Evolutionary conservation across 2,888 invertebrate species (phyloP).

Genomic region (Hyalella azteca): DNA sequence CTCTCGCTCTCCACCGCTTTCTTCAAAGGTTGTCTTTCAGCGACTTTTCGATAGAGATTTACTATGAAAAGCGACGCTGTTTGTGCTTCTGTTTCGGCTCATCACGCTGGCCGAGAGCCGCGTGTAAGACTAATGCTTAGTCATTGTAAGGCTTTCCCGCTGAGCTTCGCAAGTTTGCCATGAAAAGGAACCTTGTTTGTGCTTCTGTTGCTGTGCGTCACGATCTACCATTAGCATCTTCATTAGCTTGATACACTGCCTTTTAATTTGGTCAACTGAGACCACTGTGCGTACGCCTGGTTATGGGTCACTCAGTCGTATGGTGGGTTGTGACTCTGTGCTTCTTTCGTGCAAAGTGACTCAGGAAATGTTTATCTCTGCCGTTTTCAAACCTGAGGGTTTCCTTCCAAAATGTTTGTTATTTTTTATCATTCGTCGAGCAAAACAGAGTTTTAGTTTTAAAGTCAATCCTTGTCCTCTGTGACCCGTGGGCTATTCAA

Average conservation of each 20-base stretch:
- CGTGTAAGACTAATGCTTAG: slow-evolving; percentile 17
- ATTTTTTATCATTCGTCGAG: too few species aligned
- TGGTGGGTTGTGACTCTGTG: too few species aligned
- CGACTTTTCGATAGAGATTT: slow-evolving; percentile 15
- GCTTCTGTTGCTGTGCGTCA: slow-evolving; percentile 13
- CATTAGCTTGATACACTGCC: slow-evolving; percentile 28
- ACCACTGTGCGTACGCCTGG: not conserved
- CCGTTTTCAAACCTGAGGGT: too few species aligned
- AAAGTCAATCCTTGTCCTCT: too few species aligned
- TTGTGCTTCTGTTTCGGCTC: slow-evolving; percentile 33
- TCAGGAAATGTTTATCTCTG: too few species aligned
- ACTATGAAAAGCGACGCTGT: slow-evolving; percentile 15
- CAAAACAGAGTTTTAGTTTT: too few species aligned
- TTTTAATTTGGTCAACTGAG: slow-evolving; percentile 1
- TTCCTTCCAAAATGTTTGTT: too few species aligned
- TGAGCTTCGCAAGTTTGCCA: not conserved
- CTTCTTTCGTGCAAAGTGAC: too few species aligned
- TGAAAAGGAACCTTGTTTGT: slow-evolving; percentile 36
- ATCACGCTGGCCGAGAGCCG: not conserved
- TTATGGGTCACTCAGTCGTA: not conserved
- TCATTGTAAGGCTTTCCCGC: slow-evolving; percentile 13
- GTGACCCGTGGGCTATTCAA: too few species aligned
- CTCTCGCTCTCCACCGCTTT: not conserved
- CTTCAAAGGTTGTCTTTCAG: slow-evolving; percentile 17
- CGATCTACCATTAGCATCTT: slow-evolving; percentile 21